Evolutionary conservation across 2,113 vertebrate species (phyloP).

Genomic region (Plecotus auritus): DNA sequence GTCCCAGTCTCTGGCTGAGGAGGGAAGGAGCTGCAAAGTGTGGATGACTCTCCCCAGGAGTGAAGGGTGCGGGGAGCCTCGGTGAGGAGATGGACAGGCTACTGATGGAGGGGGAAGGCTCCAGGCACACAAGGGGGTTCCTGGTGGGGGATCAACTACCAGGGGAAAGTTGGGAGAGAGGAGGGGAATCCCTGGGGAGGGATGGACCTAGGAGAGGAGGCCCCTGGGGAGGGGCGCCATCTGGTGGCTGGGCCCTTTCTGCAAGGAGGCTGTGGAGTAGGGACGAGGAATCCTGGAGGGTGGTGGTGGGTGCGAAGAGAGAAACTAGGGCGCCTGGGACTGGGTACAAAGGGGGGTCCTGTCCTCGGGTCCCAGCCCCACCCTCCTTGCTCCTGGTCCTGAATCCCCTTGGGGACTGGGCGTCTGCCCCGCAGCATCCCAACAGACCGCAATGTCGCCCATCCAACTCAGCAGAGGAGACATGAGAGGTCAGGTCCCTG

Average conservation of each 20-base stretch:
- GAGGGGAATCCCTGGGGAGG: neutral
- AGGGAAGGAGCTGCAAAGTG: too few species aligned
- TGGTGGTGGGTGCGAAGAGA: neutral
- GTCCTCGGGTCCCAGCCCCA: neutral
- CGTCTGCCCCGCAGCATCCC: fast-evolving
- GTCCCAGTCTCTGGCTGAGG: too few species aligned
- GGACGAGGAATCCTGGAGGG: too few species aligned
- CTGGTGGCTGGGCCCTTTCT: neutral
- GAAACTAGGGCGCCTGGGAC: neutral
- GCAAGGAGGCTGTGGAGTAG: too few species aligned
- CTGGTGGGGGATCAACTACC: neutral
- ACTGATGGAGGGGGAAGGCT: neutral
- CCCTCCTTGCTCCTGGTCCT: neutral
- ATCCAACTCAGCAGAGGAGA: neutral
- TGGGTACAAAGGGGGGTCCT: neutral
- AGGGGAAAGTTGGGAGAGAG: too few species aligned
- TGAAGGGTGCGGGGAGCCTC: fast-evolving
- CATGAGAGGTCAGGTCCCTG: neutral
- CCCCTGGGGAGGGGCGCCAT: neutral
- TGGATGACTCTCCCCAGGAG: fast-evolving
- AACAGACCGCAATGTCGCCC: fast-evolving
- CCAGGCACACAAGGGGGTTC: neutral
- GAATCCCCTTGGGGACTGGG: neutral
- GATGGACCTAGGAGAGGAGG: neutral
- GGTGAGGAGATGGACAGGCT: neutral